Evolutionary conservation across 2,888 invertebrate species (phyloP).

Genomic region (Lypha dubia): DNA sequence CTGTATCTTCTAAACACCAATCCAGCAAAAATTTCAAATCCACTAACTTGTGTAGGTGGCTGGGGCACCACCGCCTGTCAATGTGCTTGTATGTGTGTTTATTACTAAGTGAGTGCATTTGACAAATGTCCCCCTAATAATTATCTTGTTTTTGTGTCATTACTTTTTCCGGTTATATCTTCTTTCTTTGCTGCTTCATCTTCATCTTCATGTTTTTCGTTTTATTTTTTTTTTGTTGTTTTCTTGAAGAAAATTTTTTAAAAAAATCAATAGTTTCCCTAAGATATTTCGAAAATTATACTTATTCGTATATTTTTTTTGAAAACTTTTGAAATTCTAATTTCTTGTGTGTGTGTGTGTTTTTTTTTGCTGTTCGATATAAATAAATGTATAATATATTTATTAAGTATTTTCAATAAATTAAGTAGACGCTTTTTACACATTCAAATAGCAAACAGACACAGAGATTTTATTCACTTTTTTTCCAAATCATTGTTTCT

Average conservation of each 20-base stretch:
- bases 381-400: conserved; percentile 51
- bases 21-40: conserved; percentile 8
- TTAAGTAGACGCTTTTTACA: conserved; percentile 44
- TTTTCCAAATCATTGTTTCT: conserved; percentile 47
- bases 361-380: not conserved
- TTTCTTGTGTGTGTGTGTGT: not conserved
- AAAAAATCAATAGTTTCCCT: conserved; percentile 42
- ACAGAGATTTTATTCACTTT: conserved; percentile 21
- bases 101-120: conserved; percentile 55
- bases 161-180: conserved; percentile 65
- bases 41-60: conserved; percentile 23
- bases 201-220: conserved; percentile 9
- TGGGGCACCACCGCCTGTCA: not conserved
- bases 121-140: conserved; percentile 70
- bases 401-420: conserved; percentile 69
- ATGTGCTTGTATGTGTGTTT: conserved; percentile 9
- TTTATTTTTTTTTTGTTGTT: no score
- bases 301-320: not conserved
- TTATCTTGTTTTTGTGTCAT: conserved; percentile 67
- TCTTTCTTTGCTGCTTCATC: conserved; percentile 20
- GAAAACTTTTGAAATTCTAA: conserved; percentile 34
- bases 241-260: conserved; percentile 8
- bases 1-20: conserved; percentile 18
- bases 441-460: conserved; percentile 18
- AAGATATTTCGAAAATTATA: conserved; percentile 39